Percentiles rank a stretch among this genome's conserved stretches.
phyloP scores from a whole-genome alignment of 2,113 vertebrate species.

The Nyctibius bracteatus region DNA sequence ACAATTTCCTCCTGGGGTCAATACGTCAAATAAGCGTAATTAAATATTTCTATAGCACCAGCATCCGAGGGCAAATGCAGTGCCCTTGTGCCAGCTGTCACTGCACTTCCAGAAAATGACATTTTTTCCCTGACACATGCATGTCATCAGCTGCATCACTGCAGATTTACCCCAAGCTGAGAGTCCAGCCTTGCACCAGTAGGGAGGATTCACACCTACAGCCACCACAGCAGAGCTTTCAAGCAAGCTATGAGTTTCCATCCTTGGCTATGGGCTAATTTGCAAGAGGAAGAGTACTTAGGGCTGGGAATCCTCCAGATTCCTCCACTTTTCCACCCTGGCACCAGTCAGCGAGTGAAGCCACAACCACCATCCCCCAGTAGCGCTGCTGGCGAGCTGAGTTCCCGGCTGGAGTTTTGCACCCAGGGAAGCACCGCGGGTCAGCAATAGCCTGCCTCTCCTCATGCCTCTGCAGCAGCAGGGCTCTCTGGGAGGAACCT shows the following conservation, averaged over 20 bases:
- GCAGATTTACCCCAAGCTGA: neutral
- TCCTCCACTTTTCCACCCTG: neutral
- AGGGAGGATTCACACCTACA: neutral
- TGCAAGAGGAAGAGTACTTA: neutral
- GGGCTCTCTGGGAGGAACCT: neutral
- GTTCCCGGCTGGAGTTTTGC: neutral
- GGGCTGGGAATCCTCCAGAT: neutral
- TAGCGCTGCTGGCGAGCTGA: neutral
- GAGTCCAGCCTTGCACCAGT: neutral
- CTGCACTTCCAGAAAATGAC: neutral
- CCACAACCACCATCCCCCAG: neutral
- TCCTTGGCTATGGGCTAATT: neutral
- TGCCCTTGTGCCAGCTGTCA: neutral
- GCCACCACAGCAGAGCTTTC: neutral
- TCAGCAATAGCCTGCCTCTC: neutral
- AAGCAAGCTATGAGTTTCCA: neutral
- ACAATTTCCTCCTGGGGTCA: neutral
- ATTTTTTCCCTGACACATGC: neutral
- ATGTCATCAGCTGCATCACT: neutral
- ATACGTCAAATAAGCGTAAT: neutral
- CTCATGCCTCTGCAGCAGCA: neutral
- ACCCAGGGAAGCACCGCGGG: fast-evolving
- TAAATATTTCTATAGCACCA: neutral
- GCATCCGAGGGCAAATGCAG: neutral
- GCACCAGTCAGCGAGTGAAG: neutral